Evolutionary conservation across 2,888 invertebrate species (phyloP).

Genomic region (Schizotus pectinicornis): DNA sequence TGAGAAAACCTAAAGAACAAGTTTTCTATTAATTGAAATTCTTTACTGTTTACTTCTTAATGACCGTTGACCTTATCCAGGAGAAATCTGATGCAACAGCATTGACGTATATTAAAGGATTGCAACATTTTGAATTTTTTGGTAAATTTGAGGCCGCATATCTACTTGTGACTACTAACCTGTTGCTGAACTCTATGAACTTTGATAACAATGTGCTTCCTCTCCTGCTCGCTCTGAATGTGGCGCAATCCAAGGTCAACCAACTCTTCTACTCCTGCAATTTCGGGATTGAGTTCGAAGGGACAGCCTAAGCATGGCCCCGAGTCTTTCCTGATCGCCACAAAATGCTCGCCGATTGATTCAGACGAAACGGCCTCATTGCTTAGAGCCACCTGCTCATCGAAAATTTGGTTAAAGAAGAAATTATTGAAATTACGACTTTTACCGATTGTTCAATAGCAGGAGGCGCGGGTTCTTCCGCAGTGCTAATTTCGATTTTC

Average conservation of each 20-base stretch:
- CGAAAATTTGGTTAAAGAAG: constrained; percentile 6
- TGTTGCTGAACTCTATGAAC: constrained; percentile 64
- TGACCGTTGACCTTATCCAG: too few species aligned
- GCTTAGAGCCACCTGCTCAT: constrained; percentile 38
- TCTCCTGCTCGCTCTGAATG: constrained; percentile 50
- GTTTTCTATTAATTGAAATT: too few species aligned
- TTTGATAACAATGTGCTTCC: constrained; percentile 57
- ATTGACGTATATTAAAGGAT: too few species aligned
- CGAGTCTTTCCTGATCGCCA: constrained; percentile 56
- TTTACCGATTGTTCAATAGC: not conserved
- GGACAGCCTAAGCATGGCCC: constrained; percentile 63
- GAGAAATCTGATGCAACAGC: too few species aligned
- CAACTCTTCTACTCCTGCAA: constrained; percentile 61
- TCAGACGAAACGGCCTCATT: constrained; percentile 51
- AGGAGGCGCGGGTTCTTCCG: not conserved
- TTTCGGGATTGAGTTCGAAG: constrained; percentile 61
- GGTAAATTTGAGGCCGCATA: not conserved
- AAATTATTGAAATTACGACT: not conserved
- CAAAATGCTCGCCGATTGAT: constrained; percentile 63
- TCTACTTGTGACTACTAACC: constrained; percentile 55
- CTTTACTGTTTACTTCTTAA: too few species aligned
- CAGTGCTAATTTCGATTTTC: not conserved
- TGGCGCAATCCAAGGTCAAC: constrained; percentile 62
- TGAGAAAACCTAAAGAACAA: too few species aligned
- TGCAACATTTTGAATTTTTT: constrained; percentile 1